Evolutionary conservation across 2,113 vertebrate genomes (phyloP).

Genomic region (Jaculus jaculus): DNA sequence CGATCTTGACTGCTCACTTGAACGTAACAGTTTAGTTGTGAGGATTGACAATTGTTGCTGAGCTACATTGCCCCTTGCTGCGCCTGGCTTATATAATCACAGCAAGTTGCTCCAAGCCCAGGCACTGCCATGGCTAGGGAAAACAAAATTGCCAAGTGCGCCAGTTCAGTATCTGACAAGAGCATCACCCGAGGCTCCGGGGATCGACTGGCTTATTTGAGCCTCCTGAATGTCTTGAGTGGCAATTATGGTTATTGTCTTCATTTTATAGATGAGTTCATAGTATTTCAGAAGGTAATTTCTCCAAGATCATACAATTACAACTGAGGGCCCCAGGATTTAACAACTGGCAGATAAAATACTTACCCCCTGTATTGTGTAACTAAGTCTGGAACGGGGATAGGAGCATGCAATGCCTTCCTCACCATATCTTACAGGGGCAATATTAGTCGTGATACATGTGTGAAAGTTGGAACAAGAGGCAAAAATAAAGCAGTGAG

Average conservation of each 20-base stretch:
- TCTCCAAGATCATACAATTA: background rate
- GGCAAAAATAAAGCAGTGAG: accelerated
- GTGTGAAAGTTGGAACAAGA: background rate
- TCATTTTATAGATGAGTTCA: background rate
- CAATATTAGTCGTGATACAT: background rate
- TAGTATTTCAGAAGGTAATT: background rate
- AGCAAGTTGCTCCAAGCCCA: background rate
- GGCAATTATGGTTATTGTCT: background rate
- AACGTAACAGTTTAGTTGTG: accelerated
- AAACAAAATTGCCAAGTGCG: background rate
- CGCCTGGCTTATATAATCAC: conserved; percentile 6
- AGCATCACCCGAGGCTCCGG: accelerated
- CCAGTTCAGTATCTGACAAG: background rate
- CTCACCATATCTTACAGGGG: background rate
- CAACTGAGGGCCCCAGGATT: too few relatives aligned
- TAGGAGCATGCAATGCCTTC: background rate
- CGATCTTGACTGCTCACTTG: background rate
- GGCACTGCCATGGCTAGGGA: background rate
- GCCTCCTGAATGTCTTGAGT: background rate
- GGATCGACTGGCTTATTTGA: background rate
- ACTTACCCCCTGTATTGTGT: background rate
- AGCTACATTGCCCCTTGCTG: background rate
- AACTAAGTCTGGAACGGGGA: accelerated
- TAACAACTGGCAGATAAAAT: background rate
- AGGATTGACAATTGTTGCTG: background rate